phyloP scores from a whole-genome alignment of 2,797 vertebrate species.

The Pyrrhura leucotis region DNA sequence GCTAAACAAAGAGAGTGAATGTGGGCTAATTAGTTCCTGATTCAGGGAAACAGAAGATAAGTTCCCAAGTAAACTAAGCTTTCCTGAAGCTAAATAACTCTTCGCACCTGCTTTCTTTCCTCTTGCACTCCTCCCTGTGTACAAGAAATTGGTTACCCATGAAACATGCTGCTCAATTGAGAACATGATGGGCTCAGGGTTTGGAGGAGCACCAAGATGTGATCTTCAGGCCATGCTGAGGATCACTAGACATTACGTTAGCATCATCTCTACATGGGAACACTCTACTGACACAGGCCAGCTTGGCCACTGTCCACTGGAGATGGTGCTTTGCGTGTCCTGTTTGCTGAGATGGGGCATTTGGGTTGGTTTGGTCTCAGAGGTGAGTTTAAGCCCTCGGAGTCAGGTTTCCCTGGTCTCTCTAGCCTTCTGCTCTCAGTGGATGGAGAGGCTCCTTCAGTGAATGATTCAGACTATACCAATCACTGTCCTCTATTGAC shows the following conservation, averaged over 20 bases:
- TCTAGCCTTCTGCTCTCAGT: not conserved
- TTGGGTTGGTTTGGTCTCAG: fast-evolving
- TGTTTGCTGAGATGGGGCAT: fast-evolving
- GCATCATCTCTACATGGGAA: not conserved
- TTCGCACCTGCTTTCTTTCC: not conserved
- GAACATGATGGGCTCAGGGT: not conserved
- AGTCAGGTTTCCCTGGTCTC: not conserved
- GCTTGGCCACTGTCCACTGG: not conserved
- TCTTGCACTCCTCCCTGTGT: not conserved
- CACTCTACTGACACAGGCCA: not conserved
- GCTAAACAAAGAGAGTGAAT: not conserved
- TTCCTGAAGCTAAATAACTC: not conserved
- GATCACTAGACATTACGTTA: not conserved
- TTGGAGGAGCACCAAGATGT: not conserved
- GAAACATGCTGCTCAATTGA: not conserved
- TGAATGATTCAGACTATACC: not conserved
- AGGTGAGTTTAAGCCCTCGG: not conserved
- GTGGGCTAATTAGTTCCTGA: constrained; percentile 45
- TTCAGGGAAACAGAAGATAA: constrained; percentile 3
- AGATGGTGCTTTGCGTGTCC: not conserved
- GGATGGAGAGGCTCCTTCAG: not conserved
- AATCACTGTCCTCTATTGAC: not conserved
- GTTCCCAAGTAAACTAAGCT: constrained; percentile 4
- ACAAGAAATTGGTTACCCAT: not conserved
- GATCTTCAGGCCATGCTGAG: not conserved